Evolutionary conservation across 2,888 invertebrate genomes (phyloP).

Genomic region (Conops quadrifasciatus): DNA sequence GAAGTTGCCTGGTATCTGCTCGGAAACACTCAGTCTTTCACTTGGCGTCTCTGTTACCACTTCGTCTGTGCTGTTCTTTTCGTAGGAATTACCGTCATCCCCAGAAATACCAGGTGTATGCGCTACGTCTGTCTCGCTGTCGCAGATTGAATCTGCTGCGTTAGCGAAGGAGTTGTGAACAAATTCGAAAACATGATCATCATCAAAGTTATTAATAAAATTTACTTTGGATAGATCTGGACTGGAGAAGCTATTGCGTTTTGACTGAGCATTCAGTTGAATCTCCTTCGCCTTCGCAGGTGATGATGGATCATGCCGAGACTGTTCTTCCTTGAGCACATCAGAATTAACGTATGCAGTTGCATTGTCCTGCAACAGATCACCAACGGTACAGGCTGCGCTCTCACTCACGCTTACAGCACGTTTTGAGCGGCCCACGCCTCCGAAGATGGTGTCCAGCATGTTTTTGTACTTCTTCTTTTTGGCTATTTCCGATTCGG

Average conservation of each 20-base stretch:
- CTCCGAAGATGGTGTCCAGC: conserved; percentile 58
- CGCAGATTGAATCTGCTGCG: conserved; percentile 43
- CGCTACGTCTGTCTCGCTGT: conserved; percentile 52
- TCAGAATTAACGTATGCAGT: conserved; percentile 40
- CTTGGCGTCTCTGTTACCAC: conserved; percentile 31
- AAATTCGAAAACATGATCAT: conserved; percentile 47
- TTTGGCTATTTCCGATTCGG: conserved; percentile 61
- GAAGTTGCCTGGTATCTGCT: conserved; percentile 60
- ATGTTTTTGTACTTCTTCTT: conserved; percentile 61
- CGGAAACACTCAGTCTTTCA: conserved; percentile 59
- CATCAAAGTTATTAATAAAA: conserved; percentile 55
- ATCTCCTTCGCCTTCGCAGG: conserved; percentile 37
- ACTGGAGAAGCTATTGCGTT: conserved; percentile 64
- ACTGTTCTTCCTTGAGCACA: conserved; percentile 23
- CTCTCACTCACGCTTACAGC: conserved; percentile 56
- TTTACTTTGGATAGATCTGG: conserved; percentile 63
- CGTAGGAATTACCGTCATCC: conserved; percentile 27
- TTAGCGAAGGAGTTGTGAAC: conserved; percentile 48
- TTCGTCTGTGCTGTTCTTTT: conserved; percentile 31
- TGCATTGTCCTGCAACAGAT: conserved; percentile 41
- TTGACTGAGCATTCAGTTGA: conserved; percentile 43
- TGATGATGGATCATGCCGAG: neutral
- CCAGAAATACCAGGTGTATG: neutral
- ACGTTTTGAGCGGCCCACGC: conserved; percentile 53
- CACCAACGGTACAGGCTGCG: conserved; percentile 47